Conservation (phyloP, 2,888 invertebrate genomes). For the Aphrophora alni region DNA sequence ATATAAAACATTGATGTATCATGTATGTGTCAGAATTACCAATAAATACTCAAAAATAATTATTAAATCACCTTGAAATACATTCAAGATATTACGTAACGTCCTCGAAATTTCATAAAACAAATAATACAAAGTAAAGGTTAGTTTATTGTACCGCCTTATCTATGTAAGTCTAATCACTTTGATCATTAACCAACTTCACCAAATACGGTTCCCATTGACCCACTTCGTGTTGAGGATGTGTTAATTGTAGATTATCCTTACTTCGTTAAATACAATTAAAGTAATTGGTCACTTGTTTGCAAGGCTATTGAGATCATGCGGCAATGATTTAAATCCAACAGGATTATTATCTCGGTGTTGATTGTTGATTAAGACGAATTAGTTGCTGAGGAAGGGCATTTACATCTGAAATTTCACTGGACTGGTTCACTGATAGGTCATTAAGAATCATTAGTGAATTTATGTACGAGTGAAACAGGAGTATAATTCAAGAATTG, state of each 20-base stretch:
- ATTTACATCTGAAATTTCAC: background rate
- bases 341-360: background rate
- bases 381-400: background rate
- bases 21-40: too few species aligned
- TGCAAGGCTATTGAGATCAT: background rate
- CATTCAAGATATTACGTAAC: background rate
- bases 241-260: background rate
- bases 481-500: too few species aligned
- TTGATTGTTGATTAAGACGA: background rate
- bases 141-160: background rate
- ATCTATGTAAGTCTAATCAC: background rate
- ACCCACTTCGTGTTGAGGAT: background rate
- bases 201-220: background rate
- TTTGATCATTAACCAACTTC: background rate
- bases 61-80: background rate
- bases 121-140: background rate
- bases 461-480: too few species aligned
- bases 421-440: too few species aligned
- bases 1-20: too few species aligned
- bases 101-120: background rate
- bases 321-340: background rate
- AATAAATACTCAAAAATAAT: too few species aligned
- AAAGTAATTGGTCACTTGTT: background rate
- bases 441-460: too few species aligned
- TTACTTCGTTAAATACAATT: background rate